Conservation (phyloP, 2,113 vertebrate genomes). For the Hystrix brachyura region DNA sequence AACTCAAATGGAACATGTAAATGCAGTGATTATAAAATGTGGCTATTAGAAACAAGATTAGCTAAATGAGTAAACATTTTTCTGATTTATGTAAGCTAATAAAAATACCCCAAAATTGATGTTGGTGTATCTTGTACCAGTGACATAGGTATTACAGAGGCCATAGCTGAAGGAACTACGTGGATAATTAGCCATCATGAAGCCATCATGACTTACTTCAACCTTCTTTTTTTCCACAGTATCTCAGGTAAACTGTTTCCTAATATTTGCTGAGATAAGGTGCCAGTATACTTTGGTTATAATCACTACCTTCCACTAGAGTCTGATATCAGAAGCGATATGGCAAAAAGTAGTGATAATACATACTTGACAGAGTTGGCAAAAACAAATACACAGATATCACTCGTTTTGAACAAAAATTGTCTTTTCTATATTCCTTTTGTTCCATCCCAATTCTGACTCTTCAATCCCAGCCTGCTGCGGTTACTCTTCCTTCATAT, state of each 20-base stretch:
- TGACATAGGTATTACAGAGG: not conserved
- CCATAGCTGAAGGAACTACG: not conserved
- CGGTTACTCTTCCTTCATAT: not conserved
- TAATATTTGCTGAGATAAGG: not conserved
- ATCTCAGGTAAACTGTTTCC: constrained; percentile 17
- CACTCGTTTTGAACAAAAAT: not conserved
- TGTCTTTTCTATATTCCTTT: not conserved
- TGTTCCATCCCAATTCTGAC: not conserved
- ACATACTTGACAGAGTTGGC: not conserved
- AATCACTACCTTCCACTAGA: not conserved
- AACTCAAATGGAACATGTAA: not conserved
- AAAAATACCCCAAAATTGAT: not conserved
- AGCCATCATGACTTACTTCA: not conserved
- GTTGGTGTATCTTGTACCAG: not conserved
- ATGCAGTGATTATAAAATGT: not conserved
- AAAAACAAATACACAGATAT: not conserved
- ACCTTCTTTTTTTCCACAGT: not conserved
- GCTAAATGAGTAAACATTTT: not conserved
- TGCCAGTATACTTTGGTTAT: not conserved
- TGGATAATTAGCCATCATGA: not conserved
- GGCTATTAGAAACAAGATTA: not conserved
- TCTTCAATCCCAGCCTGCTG: constrained; percentile 16
- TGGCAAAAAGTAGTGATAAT: constrained; percentile 45
- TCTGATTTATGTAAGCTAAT: not conserved
- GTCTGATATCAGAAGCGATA: not conserved